Conservation (phyloP, 2,797 vertebrate species). For the Emydoidea blandingii region DNA sequence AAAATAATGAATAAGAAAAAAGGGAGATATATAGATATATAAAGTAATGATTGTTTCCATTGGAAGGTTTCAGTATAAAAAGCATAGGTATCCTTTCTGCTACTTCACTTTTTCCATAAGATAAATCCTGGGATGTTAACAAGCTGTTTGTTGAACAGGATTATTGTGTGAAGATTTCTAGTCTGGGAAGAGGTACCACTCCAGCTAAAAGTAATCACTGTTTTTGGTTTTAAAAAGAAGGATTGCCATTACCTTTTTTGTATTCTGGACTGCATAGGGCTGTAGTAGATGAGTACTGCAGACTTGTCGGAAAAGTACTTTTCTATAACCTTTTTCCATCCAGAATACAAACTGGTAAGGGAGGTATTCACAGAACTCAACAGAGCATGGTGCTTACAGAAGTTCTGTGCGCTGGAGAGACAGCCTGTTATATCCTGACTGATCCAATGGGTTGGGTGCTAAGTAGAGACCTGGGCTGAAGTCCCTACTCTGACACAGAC, state of each 20-base stretch:
- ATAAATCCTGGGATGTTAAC: not conserved
- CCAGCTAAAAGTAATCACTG: not conserved
- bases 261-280: not conserved
- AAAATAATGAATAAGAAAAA: not conserved
- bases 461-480: not conserved
- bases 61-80: rapidly evolving
- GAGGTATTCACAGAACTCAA: not conserved
- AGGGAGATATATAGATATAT: not conserved
- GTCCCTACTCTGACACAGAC: not conserved
- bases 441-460: not conserved
- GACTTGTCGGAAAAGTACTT: not conserved
- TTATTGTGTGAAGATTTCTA: not conserved
- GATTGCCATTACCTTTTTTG: not conserved
- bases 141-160: not conserved
- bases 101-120: not conserved
- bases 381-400: not conserved
- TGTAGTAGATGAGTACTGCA: not conserved
- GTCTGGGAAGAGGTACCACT: not conserved
- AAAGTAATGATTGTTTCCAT: not conserved
- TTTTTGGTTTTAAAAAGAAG: not conserved
- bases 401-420: not conserved
- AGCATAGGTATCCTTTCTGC: not conserved
- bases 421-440: not conserved
- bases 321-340: not conserved
- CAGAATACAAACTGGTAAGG: not conserved